Evolutionary conservation across 2,113 vertebrate species (phyloP).

Genomic region (Oncorhynchus gorbuscha): DNA sequence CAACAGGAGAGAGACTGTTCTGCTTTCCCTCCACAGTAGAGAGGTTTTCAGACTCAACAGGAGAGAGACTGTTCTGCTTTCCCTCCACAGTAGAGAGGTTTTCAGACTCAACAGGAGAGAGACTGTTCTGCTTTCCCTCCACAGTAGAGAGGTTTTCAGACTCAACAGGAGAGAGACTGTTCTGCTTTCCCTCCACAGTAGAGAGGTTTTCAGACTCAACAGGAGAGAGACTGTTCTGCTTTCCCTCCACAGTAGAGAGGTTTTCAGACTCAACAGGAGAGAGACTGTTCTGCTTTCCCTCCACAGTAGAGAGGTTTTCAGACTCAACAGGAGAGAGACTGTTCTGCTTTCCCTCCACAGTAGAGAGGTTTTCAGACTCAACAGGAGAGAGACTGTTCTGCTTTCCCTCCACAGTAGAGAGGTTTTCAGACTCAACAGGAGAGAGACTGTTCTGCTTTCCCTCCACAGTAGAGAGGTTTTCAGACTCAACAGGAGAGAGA

Average conservation of each 20-base stretch:
- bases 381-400: constrained; percentile 58
- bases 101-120: constrained; percentile 68
- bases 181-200: constrained; percentile 63
- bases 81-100: constrained; percentile 69
- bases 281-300: constrained; percentile 51
- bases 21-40: constrained; percentile 66
- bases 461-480: too few relatives aligned
- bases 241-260: constrained; percentile 67
- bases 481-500: constrained; percentile 63
- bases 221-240: constrained; percentile 57
- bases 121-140: constrained; percentile 53
- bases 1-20: constrained; percentile 59
- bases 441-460: constrained; percentile 58
- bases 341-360: constrained; percentile 61
- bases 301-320: constrained; percentile 70
- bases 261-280: constrained; percentile 71
- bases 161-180: constrained; percentile 63
- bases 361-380: constrained; percentile 70
- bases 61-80: constrained; percentile 58
- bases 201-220: constrained; percentile 70
- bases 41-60: constrained; percentile 69
- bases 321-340: constrained; percentile 65
- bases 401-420: constrained; percentile 67
- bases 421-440: constrained; percentile 69
- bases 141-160: constrained; percentile 70